Conservation (phyloP, 2,888 invertebrate genomes). For the Gastrophysa polygoni region DNA sequence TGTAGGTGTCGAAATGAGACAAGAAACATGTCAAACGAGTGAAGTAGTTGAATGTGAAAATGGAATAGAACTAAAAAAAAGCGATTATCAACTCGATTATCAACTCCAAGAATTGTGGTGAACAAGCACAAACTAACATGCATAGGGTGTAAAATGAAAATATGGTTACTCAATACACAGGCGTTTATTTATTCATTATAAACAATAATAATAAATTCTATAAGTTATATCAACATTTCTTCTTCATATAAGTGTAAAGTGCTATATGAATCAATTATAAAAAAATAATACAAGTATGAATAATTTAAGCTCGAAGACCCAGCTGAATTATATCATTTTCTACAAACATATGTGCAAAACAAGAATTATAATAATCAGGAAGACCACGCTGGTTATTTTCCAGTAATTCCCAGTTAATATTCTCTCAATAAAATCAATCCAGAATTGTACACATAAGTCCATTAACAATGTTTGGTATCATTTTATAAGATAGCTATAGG, state of each 20-base stretch:
- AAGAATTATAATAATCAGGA: background rate
- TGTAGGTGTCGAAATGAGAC: too few species aligned
- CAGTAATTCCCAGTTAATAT: background rate
- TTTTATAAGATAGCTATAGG: too few species aligned
- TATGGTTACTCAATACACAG: background rate
- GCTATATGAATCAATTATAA: background rate
- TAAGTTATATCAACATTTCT: background rate
- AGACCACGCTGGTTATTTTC: background rate
- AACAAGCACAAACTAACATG: background rate
- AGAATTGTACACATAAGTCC: too few species aligned
- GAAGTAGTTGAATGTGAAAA: too few species aligned
- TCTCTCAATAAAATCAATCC: background rate
- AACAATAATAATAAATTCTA: background rate
- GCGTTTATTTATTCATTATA: background rate
- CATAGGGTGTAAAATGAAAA: background rate
- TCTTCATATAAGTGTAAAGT: conserved; percentile 1
- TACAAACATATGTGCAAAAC: background rate
- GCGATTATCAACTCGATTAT: background rate
- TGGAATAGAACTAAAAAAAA: background rate
- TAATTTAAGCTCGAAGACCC: background rate
- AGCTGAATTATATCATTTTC: background rate
- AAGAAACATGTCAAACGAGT: too few species aligned
- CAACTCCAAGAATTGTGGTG: background rate
- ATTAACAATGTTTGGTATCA: too few species aligned
- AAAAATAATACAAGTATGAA: conserved; percentile 1